A percentile compares a stretch with the other conserved stretches of the same genome.
phyloP scores from a whole-genome alignment of 2,888 invertebrate species.

The Volucella inanis region DNA sequence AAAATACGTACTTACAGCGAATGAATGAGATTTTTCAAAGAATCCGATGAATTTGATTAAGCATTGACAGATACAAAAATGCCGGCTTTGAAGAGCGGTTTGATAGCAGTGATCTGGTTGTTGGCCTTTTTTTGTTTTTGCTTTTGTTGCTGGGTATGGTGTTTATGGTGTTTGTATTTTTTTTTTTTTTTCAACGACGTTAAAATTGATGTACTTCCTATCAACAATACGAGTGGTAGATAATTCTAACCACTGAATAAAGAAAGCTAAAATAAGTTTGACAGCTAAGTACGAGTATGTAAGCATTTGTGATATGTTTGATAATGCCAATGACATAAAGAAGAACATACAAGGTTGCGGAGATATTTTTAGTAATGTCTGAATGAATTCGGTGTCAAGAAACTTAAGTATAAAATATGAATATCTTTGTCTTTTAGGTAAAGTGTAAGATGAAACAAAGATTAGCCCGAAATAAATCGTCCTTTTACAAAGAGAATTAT shows the following conservation, averaged over 20 bases:
- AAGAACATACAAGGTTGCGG: too few relatives aligned
- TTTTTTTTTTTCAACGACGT: not conserved
- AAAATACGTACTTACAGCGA: not conserved
- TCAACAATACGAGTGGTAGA: slow-evolving; percentile 4
- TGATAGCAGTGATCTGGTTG: slow-evolving; percentile 33
- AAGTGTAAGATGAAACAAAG: too few relatives aligned
- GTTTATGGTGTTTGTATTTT: not conserved
- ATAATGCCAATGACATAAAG: too few relatives aligned
- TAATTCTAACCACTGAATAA: slow-evolving; percentile 7
- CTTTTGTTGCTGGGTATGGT: not conserved
- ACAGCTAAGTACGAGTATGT: too few relatives aligned
- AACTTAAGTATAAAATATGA: too few relatives aligned
- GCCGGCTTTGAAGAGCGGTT: slow-evolving; percentile 22
- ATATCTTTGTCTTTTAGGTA: too few relatives aligned
- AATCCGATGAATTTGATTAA: slow-evolving; percentile 53
- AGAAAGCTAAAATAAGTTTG: not conserved
- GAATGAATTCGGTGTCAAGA: too few relatives aligned
- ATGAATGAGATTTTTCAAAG: slow-evolving; percentile 31
- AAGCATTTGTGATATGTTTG: too few relatives aligned
- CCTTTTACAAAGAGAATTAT: too few relatives aligned
- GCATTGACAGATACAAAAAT: slow-evolving; percentile 56
- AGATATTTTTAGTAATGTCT: too few relatives aligned
- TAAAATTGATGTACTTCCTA: slow-evolving; percentile 15
- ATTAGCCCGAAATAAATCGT: too few relatives aligned
- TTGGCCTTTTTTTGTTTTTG: not conserved